These are phyloP conservation scores for Dendrolimus houi DNA, from an alignment of 2,888 invertebrate species.

Conservation along the genomic window DNA sequence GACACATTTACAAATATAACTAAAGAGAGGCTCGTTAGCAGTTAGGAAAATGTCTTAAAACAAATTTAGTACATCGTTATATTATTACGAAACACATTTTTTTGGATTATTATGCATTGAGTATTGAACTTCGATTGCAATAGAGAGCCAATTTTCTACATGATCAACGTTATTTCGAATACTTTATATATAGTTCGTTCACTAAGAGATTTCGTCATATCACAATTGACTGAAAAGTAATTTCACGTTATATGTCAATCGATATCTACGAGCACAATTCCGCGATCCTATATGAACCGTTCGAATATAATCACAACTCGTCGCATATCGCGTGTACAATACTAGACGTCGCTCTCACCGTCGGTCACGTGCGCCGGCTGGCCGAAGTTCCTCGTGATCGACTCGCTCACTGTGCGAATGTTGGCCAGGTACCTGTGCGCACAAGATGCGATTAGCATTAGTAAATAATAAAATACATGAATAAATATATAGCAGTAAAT, in stretches of 20 bases:
- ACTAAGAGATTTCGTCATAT: conserved; percentile 24
- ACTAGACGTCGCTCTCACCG: conserved; percentile 80
- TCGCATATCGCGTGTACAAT: conserved; percentile 21
- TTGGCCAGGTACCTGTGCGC: conserved; percentile 82
- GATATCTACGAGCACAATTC: conserved; percentile 9
- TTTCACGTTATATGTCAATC: neutral
- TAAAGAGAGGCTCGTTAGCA: conserved; percentile 53
- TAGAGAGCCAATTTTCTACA: conserved; percentile 47
- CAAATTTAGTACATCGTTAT: conserved; percentile 10
- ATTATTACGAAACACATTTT: conserved; percentile 8
- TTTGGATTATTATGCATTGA: conserved; percentile 26
- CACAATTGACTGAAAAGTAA: conserved; percentile 41
- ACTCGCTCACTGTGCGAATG: conserved; percentile 85
- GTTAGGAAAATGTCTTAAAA: conserved; percentile 15
- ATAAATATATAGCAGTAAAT: too few species aligned
- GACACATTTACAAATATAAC: conserved; percentile 54
- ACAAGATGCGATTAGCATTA: conserved; percentile 10
- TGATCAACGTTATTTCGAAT: conserved; percentile 16
- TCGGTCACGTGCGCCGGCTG: conserved; percentile 80
- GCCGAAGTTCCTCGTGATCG: conserved; percentile 85
- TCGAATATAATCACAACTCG: conserved; percentile 17
- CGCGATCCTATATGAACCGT: conserved; percentile 15
- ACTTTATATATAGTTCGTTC: conserved; percentile 7
- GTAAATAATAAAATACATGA: too few species aligned
- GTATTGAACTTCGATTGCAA: conserved; percentile 42